Conservation (phyloP, 1,140 invertebrate genomes). For the Cryptotermes secundus region DNA sequence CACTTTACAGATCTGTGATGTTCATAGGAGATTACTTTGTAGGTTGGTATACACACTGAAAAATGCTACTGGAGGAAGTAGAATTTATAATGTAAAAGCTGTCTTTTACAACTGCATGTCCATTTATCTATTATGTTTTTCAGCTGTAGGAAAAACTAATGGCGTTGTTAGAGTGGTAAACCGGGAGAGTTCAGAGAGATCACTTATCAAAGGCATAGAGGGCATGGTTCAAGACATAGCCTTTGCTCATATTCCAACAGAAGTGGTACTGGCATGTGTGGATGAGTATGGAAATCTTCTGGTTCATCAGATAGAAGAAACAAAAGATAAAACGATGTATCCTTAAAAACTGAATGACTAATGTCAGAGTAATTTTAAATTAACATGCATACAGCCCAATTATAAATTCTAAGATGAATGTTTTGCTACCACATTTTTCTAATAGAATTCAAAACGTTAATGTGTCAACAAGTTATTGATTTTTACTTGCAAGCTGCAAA, state of each 20-base stretch:
- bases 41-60: no score
- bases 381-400: no score
- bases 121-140: slow-evolving; percentile 39
- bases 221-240: slow-evolving; percentile 84
- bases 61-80: no score
- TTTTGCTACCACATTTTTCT: no score
- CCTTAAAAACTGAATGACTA: slow-evolving; percentile 4
- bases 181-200: slow-evolving; percentile 68
- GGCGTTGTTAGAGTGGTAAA: slow-evolving; percentile 84
- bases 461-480: no score
- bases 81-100: no score
- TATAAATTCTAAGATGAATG: no score
- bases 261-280: slow-evolving; percentile 80
- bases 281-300: slow-evolving; percentile 80
- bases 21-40: no score
- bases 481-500: no score
- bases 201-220: slow-evolving; percentile 82
- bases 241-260: slow-evolving; percentile 77
- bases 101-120: background rate
- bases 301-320: slow-evolving; percentile 68
- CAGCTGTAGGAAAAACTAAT: slow-evolving; percentile 61
- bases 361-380: no score
- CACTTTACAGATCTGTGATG: no score
- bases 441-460: no score
- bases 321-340: slow-evolving; percentile 21